Evolutionary conservation across 2,797 vertebrate genomes (phyloP).

Genomic region (Gymnoscopelus braueri): DNA sequence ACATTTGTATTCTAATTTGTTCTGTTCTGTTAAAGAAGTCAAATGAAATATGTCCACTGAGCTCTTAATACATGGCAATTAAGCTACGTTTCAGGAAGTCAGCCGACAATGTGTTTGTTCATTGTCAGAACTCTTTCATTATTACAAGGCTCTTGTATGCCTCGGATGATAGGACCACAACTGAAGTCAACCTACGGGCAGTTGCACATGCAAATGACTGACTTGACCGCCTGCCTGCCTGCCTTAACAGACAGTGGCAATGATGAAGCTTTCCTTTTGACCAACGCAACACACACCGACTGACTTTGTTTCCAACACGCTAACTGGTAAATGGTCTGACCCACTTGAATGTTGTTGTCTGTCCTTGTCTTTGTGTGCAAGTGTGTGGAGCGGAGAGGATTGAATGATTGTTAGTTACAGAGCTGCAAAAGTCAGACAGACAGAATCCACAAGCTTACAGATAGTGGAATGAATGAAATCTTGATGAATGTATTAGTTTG

Average conservation of each 20-base stretch:
- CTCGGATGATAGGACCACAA: slow-evolving; percentile 26
- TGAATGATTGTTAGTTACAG: no score
- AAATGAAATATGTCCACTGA: not conserved
- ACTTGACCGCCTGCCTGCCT: slow-evolving; percentile 35
- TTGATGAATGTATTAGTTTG: slow-evolving; percentile 63
- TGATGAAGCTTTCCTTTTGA: slow-evolving; percentile 18
- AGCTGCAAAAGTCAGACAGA: slow-evolving; percentile 24
- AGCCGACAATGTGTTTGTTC: not conserved
- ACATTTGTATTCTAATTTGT: not conserved
- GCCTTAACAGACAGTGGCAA: slow-evolving; percentile 61
- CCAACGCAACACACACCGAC: slow-evolving; percentile 28
- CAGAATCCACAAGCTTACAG: slow-evolving; percentile 4
- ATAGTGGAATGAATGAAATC: slow-evolving; percentile 35
- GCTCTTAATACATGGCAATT: not conserved
- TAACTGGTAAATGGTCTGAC: slow-evolving; percentile 31
- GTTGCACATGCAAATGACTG: slow-evolving; percentile 22
- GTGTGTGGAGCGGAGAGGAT: slow-evolving; percentile 18
- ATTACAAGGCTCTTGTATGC: slow-evolving; percentile 16
- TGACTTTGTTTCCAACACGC: slow-evolving; percentile 19
- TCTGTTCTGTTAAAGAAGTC: not conserved
- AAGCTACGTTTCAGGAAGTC: not conserved
- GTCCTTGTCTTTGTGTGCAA: slow-evolving; percentile 31
- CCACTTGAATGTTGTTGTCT: slow-evolving; percentile 42
- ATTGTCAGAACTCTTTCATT: slow-evolving; percentile 34
- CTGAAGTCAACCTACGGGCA: slow-evolving; percentile 36